Evolutionary conservation across 1,140 invertebrate genomes (phyloP), one percentile per base, ranked within the genome.

Genomic region (Drepana arcuata): DNA sequence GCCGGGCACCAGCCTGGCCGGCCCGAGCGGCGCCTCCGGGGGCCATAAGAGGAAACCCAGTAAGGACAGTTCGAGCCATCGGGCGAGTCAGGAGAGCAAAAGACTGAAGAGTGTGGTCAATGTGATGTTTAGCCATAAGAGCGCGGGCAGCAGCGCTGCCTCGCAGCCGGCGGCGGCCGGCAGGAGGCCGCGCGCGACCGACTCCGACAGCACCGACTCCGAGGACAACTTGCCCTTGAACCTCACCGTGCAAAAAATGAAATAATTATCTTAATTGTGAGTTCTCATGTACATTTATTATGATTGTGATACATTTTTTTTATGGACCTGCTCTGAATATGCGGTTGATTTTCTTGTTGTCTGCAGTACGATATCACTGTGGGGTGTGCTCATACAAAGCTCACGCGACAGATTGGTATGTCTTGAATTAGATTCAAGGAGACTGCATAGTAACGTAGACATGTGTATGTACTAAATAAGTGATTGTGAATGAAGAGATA

Each of bases 101-200:
- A 73, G 70, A 68, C 68, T 79, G 64, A 70, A 51, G 43, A 80
- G 72, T 49, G 75, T 77, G 34, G 69, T 77, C 10, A 68, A 55
- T 34, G 61, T 77, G 24, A 63, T 74, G 38, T 51, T 53, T 36
- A 56, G 53, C 30, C 46, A 57, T 42, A 63, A 54, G 35, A 50
- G 43, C 16, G 39, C 40, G 32, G 13, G 32, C n/a, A 10, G 9
- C 5, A 5, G 15, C n/a, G 10, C 12, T 2, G 10, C 13, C 14
- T 16, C 31, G 0, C n/a, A 5, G 15, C 10, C 31, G n/a, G 1
- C 15, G n/a, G 32, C 32, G 12, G 14, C 16, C 16, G 31, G 16
- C 9, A 11, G 7, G 11, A 7, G 6, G 4, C n/a, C 24, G n/a
- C 4, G 24, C 2, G 2, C 24, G 24, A 2, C 2, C 24, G n/a